Base-by-base conservation (phyloP, 2,113 vertebrate species). In the Macquaria ambigua region DNA sequence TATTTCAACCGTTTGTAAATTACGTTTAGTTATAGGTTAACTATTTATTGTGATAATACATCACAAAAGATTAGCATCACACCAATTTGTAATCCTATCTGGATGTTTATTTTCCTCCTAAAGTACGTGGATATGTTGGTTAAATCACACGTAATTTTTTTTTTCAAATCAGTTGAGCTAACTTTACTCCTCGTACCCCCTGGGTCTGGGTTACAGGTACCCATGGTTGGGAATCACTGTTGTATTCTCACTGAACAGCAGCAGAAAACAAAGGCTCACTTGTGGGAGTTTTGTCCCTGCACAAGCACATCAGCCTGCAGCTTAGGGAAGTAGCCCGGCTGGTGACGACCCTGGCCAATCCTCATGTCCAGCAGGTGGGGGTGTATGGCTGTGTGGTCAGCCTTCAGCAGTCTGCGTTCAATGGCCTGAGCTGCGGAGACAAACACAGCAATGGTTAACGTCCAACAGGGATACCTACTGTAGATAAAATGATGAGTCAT, bases 331-430 rank as follows among this genome's bases (percentile, higher is more conserved):
- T 97, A 98, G 0, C 98, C 98, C 59, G 96, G 98, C 20, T 99
- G 97, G 0, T 99, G 99, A 79, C 97, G 98, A 85, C 98, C 98
- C 92, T 99, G 98, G 23, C 98, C 98, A 0, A 99, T 99, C 95
- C 97, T 98, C 98, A 99, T 99, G 90, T 99, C 96, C 25, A 99
- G 97, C 46, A 99, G 95, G 87, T 99, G 98, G 0, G 98, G 98
- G 90, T 98, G 98, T 88, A 99, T 97, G 85, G 98, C 98, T 0
- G 97, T 98, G 93, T 99, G 98, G 89, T 99, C 98, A 0, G 98
- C 97, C 96, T 99, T 99, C 93, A 96, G 93, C 78, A 99, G 95
- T 11, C 98, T 89, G 89, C 96, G 96, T 94, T 99, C 98, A 0
- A 98, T 96, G 88, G 96, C 95, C 64, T 97, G 97, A 79, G 97